A percentile compares a stretch with the other conserved stretches of the same genome.
Evolutionary conservation across 2,113 vertebrate genomes (phyloP).

Genomic region (Pterocles burchelli): DNA sequence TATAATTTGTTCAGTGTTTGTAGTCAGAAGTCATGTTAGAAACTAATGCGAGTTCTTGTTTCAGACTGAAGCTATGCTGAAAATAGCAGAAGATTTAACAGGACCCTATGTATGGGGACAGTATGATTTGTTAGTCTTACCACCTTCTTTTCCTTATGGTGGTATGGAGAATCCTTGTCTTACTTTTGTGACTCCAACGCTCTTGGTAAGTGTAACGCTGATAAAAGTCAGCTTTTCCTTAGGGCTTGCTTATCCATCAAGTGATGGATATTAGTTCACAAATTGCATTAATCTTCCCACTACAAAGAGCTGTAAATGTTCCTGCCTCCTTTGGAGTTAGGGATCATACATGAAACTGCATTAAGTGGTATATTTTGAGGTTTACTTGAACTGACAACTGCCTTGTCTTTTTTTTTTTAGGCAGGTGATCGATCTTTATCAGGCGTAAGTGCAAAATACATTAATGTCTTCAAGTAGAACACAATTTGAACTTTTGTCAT

Average conservation of each 20-base stretch:
- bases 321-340: not conserved
- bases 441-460: constrained; percentile 83
- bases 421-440: constrained; percentile 94
- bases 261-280: not conserved
- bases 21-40: not conserved
- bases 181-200: constrained; percentile 93
- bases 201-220: constrained; percentile 82
- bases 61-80: constrained; percentile 94
- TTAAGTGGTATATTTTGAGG: not conserved
- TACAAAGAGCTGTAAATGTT: not conserved
- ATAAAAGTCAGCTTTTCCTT: not conserved
- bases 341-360: not conserved
- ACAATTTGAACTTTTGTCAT: not conserved
- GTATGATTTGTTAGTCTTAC: constrained; percentile 92
- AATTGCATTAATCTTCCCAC: not conserved
- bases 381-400: constrained; percentile 2
- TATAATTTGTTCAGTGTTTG: not conserved
- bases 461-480: not conserved
- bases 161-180: constrained; percentile 99
- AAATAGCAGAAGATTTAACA: constrained; percentile 88
- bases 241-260: not conserved
- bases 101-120: constrained; percentile 96
- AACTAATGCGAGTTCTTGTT: constrained; percentile 12
- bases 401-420: constrained; percentile 65
- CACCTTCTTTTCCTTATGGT: constrained; percentile 95